These are phyloP conservation scores for Caenorhabditis uteleia DNA, from an alignment of 2,888 invertebrate species.

Conservation along the genomic window DNA sequence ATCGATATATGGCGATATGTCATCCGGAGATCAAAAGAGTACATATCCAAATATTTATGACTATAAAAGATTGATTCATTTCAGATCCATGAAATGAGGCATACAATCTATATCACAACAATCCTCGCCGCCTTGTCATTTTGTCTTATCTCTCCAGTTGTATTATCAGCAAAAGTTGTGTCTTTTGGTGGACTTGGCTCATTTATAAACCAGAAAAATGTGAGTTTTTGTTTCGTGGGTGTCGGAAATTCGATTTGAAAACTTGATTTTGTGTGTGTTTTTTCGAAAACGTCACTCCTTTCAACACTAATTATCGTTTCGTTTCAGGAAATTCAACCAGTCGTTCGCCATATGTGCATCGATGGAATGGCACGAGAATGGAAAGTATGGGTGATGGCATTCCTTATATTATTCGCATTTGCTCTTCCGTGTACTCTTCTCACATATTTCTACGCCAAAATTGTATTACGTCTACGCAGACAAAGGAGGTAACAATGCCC, in stretches of 20 bases:
- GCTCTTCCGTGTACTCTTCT: conserved; percentile 50
- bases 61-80: conserved; percentile 1
- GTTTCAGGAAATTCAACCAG: conserved; percentile 34
- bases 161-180: conserved; percentile 41
- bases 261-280: too few relatives aligned
- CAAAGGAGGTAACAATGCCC: conserved; percentile 49
- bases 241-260: too few relatives aligned
- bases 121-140: conserved; percentile 46
- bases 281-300: too few relatives aligned
- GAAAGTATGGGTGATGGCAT: conserved; percentile 35
- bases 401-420: conserved; percentile 48
- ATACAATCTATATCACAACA: conserved; percentile 49
- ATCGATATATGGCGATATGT: conserved; percentile 59
- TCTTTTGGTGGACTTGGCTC: conserved; percentile 20
- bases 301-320: too few relatives aligned
- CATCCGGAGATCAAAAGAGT: conserved; percentile 56
- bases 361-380: conserved; percentile 49
- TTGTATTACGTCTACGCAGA: conserved; percentile 43
- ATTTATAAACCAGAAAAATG: conserved; percentile 22
- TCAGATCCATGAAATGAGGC: conserved; percentile 53
- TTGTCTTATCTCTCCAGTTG: conserved; percentile 52
- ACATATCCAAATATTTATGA: background rate
- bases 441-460: conserved; percentile 52
- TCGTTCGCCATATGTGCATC: conserved; percentile 41
- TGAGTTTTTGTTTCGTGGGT: conserved; percentile 8